These are phyloP conservation scores for Aporophyla lueneburgensis DNA, from an alignment of 2,888 invertebrate genomes.

Conservation along the genomic window DNA sequence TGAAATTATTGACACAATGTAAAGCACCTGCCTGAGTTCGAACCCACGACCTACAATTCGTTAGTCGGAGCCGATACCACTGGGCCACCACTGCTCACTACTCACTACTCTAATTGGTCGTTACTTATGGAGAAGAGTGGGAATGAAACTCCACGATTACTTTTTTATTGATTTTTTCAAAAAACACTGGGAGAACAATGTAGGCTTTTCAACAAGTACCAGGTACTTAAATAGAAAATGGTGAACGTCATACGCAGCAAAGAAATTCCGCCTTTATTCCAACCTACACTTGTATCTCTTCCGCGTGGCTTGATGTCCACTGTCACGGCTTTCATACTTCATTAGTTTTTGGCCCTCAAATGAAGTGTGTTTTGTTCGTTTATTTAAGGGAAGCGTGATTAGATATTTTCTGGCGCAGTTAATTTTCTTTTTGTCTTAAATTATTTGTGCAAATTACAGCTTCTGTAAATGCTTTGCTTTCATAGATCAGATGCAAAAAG, in stretches of 20 bases:
- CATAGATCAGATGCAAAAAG: no score
- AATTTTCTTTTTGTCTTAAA: no score
- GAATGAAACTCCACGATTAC: neutral
- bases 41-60: no score
- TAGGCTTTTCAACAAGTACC: no score
- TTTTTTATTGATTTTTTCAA: neutral
- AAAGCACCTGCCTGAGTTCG: no score
- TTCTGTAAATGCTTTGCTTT: no score
- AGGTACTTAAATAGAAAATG: neutral
- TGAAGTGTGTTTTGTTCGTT: slow-evolving; percentile 50
- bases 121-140: no score
- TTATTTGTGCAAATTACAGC: no score
- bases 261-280: slow-evolving; percentile 22
- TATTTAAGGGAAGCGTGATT: slow-evolving; percentile 16
- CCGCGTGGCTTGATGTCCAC: slow-evolving; percentile 58
- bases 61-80: no score
- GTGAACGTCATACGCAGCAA: neutral
- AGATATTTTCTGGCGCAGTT: slow-evolving; percentile 14
- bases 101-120: neutral
- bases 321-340: slow-evolving; percentile 51
- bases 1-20: no score
- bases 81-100: no score
- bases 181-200: neutral
- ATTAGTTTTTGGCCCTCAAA: slow-evolving; percentile 52
- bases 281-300: slow-evolving; percentile 62